These are phyloP conservation scores for Diadegma fenestrale DNA, from an alignment of 2,888 invertebrate genomes.

Conservation along the genomic window DNA sequence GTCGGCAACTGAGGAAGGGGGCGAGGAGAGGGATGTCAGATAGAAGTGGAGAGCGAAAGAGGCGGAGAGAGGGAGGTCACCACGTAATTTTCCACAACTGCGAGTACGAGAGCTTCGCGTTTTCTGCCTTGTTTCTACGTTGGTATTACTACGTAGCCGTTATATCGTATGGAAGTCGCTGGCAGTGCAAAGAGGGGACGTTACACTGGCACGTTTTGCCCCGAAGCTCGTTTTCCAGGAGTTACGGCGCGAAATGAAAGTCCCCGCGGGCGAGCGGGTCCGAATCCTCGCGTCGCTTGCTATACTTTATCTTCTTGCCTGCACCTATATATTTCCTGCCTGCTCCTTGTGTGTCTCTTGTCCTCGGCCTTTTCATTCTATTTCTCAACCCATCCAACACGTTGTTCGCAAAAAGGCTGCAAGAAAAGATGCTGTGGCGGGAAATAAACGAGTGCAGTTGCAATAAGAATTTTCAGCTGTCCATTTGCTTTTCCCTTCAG, in stretches of 20 bases:
- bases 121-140: constrained; percentile 53
- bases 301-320: constrained; percentile 55
- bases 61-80: constrained; percentile 33
- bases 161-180: constrained; percentile 22
- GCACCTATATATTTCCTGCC: constrained; percentile 31
- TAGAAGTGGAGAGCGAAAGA: neutral
- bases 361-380: constrained; percentile 33
- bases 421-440: constrained; percentile 23
- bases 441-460: constrained; percentile 38
- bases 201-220: constrained; percentile 63
- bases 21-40: constrained; percentile 25
- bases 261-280: constrained; percentile 57
- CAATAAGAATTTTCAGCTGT: constrained; percentile 54
- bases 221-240: constrained; percentile 68
- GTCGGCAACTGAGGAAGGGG: constrained; percentile 19
- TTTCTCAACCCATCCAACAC: constrained; percentile 35
- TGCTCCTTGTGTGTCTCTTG: constrained; percentile 20
- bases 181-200: constrained; percentile 39
- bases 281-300: constrained; percentile 54
- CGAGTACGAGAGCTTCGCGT: constrained; percentile 41
- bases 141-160: constrained; percentile 39
- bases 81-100: constrained; percentile 68
- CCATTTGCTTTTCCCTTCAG: neutral
- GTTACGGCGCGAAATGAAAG: constrained; percentile 79
- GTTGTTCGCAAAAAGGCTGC: constrained; percentile 24